Conservation (phyloP, 2,888 invertebrate species). For the Mythimna albipuncta region DNA sequence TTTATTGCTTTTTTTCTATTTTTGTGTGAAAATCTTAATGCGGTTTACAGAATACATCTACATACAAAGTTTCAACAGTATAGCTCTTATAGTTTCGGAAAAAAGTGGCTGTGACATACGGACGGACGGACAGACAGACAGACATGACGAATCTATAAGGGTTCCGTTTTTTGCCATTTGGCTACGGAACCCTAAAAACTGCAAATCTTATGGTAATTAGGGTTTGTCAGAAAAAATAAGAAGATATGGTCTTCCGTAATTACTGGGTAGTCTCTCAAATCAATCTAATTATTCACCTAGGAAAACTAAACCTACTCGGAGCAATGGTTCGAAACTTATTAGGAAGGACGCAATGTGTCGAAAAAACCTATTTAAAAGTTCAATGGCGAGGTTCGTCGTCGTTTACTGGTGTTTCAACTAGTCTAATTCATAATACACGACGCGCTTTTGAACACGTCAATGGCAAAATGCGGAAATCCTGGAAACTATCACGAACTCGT, state of each 20-base stretch:
- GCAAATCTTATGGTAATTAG: neutral
- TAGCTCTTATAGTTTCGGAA: too few species aligned
- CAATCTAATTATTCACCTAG: neutral
- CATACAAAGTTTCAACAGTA: too few species aligned
- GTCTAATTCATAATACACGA: neutral
- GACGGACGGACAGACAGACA: too few species aligned
- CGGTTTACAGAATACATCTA: too few species aligned
- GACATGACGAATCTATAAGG: too few species aligned
- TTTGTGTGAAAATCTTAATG: too few species aligned
- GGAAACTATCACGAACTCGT: conserved; percentile 1
- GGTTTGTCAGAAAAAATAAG: neutral
- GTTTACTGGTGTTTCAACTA: neutral
- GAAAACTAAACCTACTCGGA: neutral
- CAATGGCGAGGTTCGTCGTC: neutral
- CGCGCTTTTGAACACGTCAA: too few species aligned
- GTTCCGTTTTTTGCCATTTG: too few species aligned
- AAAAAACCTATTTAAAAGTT: neutral
- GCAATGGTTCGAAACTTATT: neutral
- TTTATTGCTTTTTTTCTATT: too few species aligned
- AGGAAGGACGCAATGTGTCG: neutral
- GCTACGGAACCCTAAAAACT: too few species aligned
- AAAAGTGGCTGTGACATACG: too few species aligned
- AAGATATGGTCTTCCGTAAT: neutral
- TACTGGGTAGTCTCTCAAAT: neutral
- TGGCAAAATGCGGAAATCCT: neutral